Evolutionary conservation across 2,797 vertebrate species (phyloP).

Genomic region (Mormyrops boulengeri): DNA sequence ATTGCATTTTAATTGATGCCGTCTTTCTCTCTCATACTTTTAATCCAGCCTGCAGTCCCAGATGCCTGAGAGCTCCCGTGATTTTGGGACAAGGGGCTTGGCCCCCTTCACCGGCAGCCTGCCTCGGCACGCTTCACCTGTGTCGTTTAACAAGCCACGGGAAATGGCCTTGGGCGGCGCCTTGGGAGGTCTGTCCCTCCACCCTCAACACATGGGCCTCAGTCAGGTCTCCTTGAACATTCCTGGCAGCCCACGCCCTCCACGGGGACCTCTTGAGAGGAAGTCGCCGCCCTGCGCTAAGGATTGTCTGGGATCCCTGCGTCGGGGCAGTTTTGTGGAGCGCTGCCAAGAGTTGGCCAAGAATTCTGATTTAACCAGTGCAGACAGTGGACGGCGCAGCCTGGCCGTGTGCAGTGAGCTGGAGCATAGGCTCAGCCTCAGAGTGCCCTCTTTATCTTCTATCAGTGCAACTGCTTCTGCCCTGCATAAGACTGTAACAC

Average conservation of each 20-base stretch:
- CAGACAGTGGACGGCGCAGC: constrained; percentile 48
- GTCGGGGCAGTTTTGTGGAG: constrained; percentile 73
- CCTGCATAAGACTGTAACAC: constrained; percentile 5
- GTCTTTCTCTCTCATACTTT: constrained; percentile 12
- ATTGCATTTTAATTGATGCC: background rate
- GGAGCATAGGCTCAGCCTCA: constrained; percentile 49
- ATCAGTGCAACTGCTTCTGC: constrained; percentile 17
- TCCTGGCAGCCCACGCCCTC: constrained; percentile 24
- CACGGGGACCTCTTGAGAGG: constrained; percentile 26
- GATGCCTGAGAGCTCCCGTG: constrained; percentile 43
- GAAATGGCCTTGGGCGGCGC: constrained; percentile 27
- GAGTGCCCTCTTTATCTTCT: constrained; percentile 36
- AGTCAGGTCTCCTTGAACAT: constrained; percentile 45
- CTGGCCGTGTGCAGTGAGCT: constrained; percentile 53
- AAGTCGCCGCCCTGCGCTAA: constrained; percentile 23
- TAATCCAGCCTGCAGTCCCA: constrained; percentile 65
- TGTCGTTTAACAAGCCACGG: constrained; percentile 40
- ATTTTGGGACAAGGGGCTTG: constrained; percentile 22
- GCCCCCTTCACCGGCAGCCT: constrained; percentile 45
- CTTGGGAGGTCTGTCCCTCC: constrained; percentile 10
- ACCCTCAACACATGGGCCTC: constrained; percentile 33
- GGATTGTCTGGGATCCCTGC: constrained; percentile 31
- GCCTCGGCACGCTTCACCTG: constrained; percentile 45
- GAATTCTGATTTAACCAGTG: constrained; percentile 45
- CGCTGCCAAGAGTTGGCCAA: constrained; percentile 79